These are phyloP conservation scores for Neolamprologus falcicula DNA, from an alignment of 2,113 vertebrate genomes.

Conservation along the genomic window DNA sequence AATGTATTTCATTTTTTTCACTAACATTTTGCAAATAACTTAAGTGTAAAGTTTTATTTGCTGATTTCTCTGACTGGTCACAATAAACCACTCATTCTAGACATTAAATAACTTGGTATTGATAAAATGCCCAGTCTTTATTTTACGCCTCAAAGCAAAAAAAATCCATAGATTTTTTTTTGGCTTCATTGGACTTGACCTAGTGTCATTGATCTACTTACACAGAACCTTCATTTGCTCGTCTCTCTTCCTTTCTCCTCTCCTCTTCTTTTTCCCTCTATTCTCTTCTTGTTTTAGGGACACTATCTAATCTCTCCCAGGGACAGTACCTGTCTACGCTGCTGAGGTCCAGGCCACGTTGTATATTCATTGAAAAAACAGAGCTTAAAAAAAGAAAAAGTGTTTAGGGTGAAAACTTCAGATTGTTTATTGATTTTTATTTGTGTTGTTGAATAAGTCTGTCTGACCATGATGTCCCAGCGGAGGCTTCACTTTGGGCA, in stretches of 20 bases:
- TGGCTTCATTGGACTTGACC: slow-evolving; percentile 11
- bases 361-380: slow-evolving; percentile 96
- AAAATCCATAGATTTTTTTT: background rate
- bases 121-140: background rate
- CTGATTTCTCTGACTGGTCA: background rate
- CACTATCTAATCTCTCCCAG: slow-evolving; percentile 59
- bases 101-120: background rate
- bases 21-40: background rate
- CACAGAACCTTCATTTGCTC: background rate
- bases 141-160: background rate
- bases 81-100: background rate
- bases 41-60: background rate
- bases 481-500: slow-evolving; percentile 32
- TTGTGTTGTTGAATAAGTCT: slow-evolving; percentile 95
- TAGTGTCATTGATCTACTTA: background rate
- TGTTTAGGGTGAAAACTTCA: slow-evolving; percentile 93
- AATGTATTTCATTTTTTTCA: background rate
- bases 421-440: slow-evolving; percentile 99
- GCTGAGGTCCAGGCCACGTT: slow-evolving; percentile 89
- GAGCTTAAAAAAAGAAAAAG: slow-evolving; percentile 59
- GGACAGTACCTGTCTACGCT: slow-evolving; percentile 76
- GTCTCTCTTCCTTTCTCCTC: background rate
- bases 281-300: slow-evolving; percentile 41
- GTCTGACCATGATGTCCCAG: slow-evolving; percentile 79
- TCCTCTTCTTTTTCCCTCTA: slow-evolving; percentile 25